Evolutionary conservation across 2,888 invertebrate species (phyloP), one percentile per base, ranked within the genome.

Genomic region (Patella ulyssiponensis): DNA sequence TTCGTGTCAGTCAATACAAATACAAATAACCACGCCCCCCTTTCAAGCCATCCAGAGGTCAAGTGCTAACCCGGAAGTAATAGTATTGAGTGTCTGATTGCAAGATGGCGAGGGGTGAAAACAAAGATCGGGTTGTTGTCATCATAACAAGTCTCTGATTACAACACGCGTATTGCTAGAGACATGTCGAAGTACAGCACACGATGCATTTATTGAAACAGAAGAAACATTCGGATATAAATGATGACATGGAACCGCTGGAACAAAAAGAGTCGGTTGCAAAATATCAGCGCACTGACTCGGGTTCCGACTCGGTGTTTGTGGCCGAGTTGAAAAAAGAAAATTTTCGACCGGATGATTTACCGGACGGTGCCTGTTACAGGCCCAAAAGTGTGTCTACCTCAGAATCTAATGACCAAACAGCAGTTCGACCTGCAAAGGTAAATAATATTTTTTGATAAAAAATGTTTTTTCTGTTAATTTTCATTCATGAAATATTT

Each of bases 321-420:
- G 20, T 23, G 20, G 64, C 20, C 23, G 20, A 23, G 20, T 20
- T 64, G 23, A 64, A 11, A 23, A 64, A 64, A 20, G 64, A 64
- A 23, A 12, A 20, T 64, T 64, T 64, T 23, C 23, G 64, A 12
- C 64, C 64, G 9, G 86, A 86, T 14, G 87, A 87, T 72, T 78
- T 87, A 71, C 87, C 87, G 51, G 87, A 87, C 74, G 87, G 87
- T n/a, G 84, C 86, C 11, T 87, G 86, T 83, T 86, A 84, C 81
- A 80, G 86, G 58, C 86, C 86, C 33, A 86, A 82, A 79, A 82
- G 79, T 80, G 85, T 87, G 20, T 23, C 64, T 64, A 64, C 64
- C 20, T 12, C 64, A 12, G 64, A 64, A 23, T 23, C 64, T 23
- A 64, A 64, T 23, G 64, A 64, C 20, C 64, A 64, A 64, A 64